Conservation (phyloP, 2,888 invertebrate genomes). For the Danaus chrysippus region DNA sequence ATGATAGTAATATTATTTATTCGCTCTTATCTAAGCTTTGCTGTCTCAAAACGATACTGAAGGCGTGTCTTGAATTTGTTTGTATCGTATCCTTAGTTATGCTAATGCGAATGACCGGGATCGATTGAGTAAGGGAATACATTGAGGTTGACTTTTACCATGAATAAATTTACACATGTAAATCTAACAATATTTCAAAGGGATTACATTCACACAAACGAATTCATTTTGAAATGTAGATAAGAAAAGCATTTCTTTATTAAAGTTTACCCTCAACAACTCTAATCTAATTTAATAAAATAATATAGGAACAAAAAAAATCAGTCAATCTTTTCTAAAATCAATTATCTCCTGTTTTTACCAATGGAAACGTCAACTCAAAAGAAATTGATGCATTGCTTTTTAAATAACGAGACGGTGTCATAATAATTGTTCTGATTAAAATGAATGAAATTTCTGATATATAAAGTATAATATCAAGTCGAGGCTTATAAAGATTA, state of each 20-base stretch:
- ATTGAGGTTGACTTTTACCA: constrained; percentile 45
- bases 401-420: no score
- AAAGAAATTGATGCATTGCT: constrained; percentile 14
- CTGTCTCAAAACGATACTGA: constrained; percentile 2
- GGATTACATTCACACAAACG: no score
- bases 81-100: constrained; percentile 52
- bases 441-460: constrained; percentile 3
- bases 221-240: no score
- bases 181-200: constrained; percentile 15
- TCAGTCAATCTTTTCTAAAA: no score
- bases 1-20: not conserved
- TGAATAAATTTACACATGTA: constrained; percentile 46
- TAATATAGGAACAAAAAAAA: no score
- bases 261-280: no score
- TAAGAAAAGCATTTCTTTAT: no score
- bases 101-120: constrained; percentile 49
- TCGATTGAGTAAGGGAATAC: constrained; percentile 45
- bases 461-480: no score
- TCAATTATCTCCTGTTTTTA: no score
- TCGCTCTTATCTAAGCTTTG: constrained; percentile 18
- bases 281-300: no score
- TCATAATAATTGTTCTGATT: constrained; percentile 9
- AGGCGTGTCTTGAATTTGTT: constrained; percentile 37
- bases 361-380: no score
- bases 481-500: no score